These are phyloP conservation scores for Conus canariensis DNA, from an alignment of 2,888 invertebrate species.

Conservation along the genomic window DNA sequence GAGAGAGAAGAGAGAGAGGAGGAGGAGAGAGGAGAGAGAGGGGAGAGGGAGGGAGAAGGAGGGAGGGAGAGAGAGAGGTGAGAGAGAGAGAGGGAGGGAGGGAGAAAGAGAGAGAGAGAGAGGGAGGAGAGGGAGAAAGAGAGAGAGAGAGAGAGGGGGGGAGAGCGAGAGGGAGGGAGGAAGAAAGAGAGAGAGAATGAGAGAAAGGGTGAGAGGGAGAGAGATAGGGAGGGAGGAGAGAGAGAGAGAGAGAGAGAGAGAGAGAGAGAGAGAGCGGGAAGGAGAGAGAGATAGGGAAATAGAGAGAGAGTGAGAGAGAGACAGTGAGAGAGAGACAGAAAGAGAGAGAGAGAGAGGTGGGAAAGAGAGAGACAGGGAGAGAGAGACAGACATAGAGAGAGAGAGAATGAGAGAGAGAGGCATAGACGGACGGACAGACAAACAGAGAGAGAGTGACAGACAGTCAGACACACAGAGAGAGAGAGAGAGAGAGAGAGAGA, in stretches of 20 bases:
- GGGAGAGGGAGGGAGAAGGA: neutral
- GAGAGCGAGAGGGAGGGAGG: neutral
- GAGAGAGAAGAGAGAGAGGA: neutral
- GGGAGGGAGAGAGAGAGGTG: too few species aligned
- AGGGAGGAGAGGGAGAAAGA: conserved; percentile 31
- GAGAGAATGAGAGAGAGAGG: neutral
- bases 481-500: neutral
- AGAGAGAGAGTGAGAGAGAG: conserved; percentile 12
- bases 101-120: neutral
- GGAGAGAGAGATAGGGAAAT: conserved; percentile 32
- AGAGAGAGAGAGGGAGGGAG: too few species aligned
- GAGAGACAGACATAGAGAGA: neutral
- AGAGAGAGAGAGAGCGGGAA: conserved; percentile 27
- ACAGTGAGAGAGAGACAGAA: neutral
- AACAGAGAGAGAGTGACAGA: too few species aligned
- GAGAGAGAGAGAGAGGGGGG: conserved; percentile 7
- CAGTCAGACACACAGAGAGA: too few species aligned
- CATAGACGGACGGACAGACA: too few species aligned
- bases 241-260: neutral
- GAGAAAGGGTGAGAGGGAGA: neutral
- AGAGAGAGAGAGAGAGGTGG: neutral
- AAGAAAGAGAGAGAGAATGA: neutral
- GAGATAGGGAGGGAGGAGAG: neutral
- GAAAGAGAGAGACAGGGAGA: neutral
- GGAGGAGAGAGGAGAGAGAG: too few species aligned